phyloP scores from a whole-genome alignment of 2,888 invertebrate genomes.

The Ormyrus rosae region DNA sequence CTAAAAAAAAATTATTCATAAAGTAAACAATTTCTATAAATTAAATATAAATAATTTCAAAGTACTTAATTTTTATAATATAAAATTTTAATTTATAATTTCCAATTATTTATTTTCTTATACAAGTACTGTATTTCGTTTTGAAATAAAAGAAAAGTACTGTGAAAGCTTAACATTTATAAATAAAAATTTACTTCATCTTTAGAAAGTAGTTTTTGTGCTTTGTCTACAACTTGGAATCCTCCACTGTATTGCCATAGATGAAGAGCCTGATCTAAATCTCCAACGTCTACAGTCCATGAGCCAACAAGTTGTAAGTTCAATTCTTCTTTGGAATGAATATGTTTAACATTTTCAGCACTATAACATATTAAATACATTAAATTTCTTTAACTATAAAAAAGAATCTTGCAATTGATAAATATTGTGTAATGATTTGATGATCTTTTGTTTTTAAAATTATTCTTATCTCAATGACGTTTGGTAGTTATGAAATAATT shows the following conservation, averaged over 20 bases:
- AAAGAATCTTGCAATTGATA: neutral
- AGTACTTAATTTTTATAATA: constrained; percentile 2
- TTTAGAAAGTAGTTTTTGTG: constrained; percentile 82
- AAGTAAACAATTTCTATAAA: constrained; percentile 43
- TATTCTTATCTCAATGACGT: constrained; percentile 41
- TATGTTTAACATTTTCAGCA: constrained; percentile 86
- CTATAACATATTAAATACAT: constrained; percentile 75
- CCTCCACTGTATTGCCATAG: constrained; percentile 96
- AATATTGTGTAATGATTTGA: neutral
- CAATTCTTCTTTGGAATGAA: constrained; percentile 85
- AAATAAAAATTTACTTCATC: constrained; percentile 78
- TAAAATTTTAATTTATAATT: neutral
- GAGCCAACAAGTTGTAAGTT: constrained; percentile 94
- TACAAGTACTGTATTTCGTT: neutral
- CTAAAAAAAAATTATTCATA: constrained; percentile 74
- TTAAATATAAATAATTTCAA: constrained; percentile 9
- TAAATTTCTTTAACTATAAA: neutral
- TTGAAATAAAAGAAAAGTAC: neutral
- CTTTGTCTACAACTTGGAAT: constrained; percentile 90
- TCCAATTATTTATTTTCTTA: neutral
- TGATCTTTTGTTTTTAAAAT: too few species aligned
- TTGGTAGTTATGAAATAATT: constrained; percentile 14
- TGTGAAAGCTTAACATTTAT: neutral
- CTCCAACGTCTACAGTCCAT: constrained; percentile 97
- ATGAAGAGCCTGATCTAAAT: constrained; percentile 97